Percentiles rank a stretch among this genome's conserved stretches.
These are phyloP conservation scores for Cacoxenus indagator DNA, from an alignment of 2,888 invertebrate genomes.

Conservation along the genomic window DNA sequence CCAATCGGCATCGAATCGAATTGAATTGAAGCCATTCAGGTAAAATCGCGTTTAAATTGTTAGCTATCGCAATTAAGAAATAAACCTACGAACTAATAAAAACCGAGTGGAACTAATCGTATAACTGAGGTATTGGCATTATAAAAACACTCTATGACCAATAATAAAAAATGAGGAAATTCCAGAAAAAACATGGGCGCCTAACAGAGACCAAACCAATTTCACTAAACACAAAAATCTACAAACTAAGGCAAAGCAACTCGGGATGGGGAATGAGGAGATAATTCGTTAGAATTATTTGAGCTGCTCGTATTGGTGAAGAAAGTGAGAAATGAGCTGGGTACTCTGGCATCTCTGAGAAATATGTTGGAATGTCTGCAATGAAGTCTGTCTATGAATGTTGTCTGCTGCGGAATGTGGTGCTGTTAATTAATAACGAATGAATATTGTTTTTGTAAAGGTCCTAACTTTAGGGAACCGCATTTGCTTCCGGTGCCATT, in stretches of 20 bases:
- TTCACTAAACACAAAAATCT: neutral
- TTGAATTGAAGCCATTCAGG: too few relatives aligned
- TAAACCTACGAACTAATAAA: neutral
- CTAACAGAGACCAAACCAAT: neutral
- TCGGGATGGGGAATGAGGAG: too few relatives aligned
- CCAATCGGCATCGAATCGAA: too few relatives aligned
- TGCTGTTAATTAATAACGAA: neutral
- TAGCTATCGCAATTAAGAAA: neutral
- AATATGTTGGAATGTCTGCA: neutral
- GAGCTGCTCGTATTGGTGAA: neutral
- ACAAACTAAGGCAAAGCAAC: neutral
- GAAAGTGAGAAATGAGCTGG: neutral
- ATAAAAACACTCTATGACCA: neutral
- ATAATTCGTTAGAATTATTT: neutral
- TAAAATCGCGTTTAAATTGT: too few relatives aligned
- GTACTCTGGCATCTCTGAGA: neutral
- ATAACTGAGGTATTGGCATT: conserved; percentile 9
- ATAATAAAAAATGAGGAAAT: neutral
- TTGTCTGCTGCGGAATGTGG: neutral
- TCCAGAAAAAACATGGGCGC: neutral
- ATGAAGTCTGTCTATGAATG: neutral
- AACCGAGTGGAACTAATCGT: neutral
- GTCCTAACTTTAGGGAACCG: too few relatives aligned
- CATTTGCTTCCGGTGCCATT: too few relatives aligned
- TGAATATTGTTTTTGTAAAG: too few relatives aligned